Percentiles rank a stretch among this genome's conserved stretches.
Conservation (phyloP, 2,113 vertebrate species). For the Spermophilus dauricus region DNA sequence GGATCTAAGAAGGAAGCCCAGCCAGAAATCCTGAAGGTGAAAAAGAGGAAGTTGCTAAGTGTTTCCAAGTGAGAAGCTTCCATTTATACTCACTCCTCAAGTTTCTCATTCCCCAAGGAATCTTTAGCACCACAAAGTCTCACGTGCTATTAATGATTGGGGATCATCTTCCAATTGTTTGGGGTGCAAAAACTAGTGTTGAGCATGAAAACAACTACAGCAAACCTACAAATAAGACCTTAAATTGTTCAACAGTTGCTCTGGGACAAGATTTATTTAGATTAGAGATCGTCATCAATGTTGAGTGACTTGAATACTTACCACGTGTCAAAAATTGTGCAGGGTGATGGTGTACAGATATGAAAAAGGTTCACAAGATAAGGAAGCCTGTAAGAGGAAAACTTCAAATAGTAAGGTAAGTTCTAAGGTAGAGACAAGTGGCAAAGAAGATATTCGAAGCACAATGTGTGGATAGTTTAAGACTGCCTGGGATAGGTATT, state of each 20-base stretch:
- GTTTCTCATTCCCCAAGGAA: background rate
- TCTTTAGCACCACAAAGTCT: background rate
- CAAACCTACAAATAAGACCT: conserved; percentile 35
- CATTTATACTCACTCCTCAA: background rate
- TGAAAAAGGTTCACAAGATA: background rate
- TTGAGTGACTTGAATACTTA: conserved; percentile 29
- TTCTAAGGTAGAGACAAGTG: background rate
- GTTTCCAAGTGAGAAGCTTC: background rate
- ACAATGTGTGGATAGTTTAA: background rate
- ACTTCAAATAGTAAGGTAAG: background rate
- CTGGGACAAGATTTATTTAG: background rate
- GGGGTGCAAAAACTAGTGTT: conserved; percentile 22
- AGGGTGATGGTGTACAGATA: background rate
- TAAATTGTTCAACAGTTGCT: background rate
- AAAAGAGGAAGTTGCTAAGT: background rate
- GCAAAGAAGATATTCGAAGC: background rate
- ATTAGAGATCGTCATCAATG: background rate
- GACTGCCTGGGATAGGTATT: background rate
- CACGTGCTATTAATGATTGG: background rate
- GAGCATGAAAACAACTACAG: background rate
- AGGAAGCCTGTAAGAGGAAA: background rate
- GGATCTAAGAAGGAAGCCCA: background rate
- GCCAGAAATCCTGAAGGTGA: background rate
- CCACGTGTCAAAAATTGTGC: background rate
- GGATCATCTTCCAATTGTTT: background rate